Percentiles rank a stretch among this genome's conserved stretches.
phyloP scores from a whole-genome alignment of 2,113 vertebrate species.

The Larimichthys polyactis region DNA sequence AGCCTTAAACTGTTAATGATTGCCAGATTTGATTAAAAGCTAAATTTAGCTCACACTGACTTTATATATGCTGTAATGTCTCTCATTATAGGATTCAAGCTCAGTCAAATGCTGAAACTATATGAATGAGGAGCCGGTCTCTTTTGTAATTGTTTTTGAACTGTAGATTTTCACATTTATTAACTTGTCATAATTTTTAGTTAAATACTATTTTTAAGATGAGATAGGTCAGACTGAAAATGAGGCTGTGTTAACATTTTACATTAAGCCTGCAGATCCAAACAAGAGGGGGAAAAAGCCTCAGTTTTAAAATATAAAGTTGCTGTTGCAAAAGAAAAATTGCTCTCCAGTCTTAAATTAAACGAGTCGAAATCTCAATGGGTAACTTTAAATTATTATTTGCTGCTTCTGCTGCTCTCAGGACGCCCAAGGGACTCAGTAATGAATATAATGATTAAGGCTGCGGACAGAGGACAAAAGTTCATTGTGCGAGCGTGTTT shows the following conservation, averaged over 20 bases:
- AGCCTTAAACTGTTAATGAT: not conserved
- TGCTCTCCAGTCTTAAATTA: slow-evolving; percentile 8
- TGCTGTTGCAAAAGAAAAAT: not conserved
- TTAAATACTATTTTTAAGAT: not conserved
- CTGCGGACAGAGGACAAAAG: slow-evolving; percentile 53
- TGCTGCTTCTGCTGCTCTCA: slow-evolving; percentile 26
- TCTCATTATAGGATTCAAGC: not conserved
- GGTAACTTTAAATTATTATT: slow-evolving; percentile 39
- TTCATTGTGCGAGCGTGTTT: slow-evolving; percentile 46
- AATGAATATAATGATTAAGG: slow-evolving; percentile 53
- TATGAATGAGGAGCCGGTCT: not conserved
- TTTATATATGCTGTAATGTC: not conserved
- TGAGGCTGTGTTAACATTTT: not conserved
- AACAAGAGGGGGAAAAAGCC: not conserved
- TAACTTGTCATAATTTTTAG: not conserved
- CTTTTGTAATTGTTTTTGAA: not conserved
- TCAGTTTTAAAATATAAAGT: slow-evolving; percentile 10
- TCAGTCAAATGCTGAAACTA: not conserved
- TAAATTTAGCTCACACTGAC: not conserved
- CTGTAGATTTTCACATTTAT: not conserved
- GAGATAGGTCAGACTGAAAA: not conserved
- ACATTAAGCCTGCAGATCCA: not conserved
- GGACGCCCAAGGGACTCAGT: slow-evolving; percentile 34
- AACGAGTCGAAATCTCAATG: slow-evolving; percentile 26
- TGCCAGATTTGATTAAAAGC: not conserved